Conservation (phyloP, 1,140 invertebrate species). For the Elysia chlorotica region DNA sequence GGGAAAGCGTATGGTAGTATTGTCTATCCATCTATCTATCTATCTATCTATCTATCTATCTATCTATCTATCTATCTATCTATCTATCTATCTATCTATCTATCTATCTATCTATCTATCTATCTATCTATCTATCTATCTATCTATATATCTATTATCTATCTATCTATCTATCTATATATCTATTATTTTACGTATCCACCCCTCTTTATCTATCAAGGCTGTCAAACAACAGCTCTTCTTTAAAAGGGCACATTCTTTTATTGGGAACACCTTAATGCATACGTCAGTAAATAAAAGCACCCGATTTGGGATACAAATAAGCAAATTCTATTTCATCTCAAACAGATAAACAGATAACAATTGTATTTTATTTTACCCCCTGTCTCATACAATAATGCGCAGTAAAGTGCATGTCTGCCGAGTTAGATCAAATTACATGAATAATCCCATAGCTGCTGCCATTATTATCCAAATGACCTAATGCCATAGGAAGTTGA, state of each 20-base stretch:
- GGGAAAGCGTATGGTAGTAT: too few species aligned
- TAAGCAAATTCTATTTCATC: too few species aligned
- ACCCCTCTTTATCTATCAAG: neutral
- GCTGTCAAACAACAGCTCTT: neutral
- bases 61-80: neutral
- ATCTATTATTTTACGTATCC: neutral
- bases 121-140: neutral
- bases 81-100: neutral
- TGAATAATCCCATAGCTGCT: too few species aligned
- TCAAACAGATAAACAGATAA: too few species aligned
- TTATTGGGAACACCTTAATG: neutral
- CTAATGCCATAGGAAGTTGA: too few species aligned
- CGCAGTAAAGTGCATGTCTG: too few species aligned
- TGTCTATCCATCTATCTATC: neutral
- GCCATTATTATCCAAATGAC: too few species aligned
- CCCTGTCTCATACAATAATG: too few species aligned
- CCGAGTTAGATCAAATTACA: too few species aligned
- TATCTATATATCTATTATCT: neutral
- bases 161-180: neutral
- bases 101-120: neutral
- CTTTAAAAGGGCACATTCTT: neutral
- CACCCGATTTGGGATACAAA: too few species aligned
- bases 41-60: neutral
- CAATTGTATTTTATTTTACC: too few species aligned
- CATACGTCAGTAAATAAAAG: too few species aligned